Evolutionary conservation across 2,888 invertebrate genomes (phyloP).

Genomic region (Crocallis elinguaria): DNA sequence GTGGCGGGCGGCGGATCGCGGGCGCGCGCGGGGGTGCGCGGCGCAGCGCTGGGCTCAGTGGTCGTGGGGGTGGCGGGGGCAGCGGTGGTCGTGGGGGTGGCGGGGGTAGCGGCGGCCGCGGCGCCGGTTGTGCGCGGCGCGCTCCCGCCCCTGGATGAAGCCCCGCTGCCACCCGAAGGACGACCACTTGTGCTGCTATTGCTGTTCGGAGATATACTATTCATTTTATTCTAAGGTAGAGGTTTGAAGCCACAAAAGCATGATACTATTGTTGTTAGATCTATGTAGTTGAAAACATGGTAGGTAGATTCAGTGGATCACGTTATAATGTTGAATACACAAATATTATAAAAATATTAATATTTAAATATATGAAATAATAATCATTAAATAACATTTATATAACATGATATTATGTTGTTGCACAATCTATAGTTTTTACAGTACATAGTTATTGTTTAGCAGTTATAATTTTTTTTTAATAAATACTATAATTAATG

Average conservation of each 20-base stretch:
- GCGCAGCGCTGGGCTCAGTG: slow-evolving; percentile 50
- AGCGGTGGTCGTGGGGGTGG: slow-evolving; percentile 51
- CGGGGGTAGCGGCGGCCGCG: slow-evolving; percentile 41
- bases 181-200: slow-evolving; percentile 60
- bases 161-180: slow-evolving; percentile 62
- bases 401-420: too few species aligned
- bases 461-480: too few species aligned
- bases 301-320: too few species aligned
- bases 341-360: too few species aligned
- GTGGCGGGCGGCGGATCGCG: slow-evolving; percentile 45
- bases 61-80: slow-evolving; percentile 42
- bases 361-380: too few species aligned
- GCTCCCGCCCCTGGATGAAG: slow-evolving; percentile 78
- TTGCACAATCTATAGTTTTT: too few species aligned
- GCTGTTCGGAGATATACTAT: slow-evolving; percentile 52
- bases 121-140: slow-evolving; percentile 61
- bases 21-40: slow-evolving; percentile 35
- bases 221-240: neutral
- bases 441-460: too few species aligned
- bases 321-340: too few species aligned
- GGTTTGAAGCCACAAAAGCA: neutral
- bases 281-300: too few species aligned
- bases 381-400: too few species aligned
- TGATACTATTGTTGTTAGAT: neutral
- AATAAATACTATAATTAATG: too few species aligned